Percentiles rank a stretch among this genome's conserved stretches.
Conservation (phyloP, 2,888 invertebrate genomes). For the Ornithoptera priamus region DNA sequence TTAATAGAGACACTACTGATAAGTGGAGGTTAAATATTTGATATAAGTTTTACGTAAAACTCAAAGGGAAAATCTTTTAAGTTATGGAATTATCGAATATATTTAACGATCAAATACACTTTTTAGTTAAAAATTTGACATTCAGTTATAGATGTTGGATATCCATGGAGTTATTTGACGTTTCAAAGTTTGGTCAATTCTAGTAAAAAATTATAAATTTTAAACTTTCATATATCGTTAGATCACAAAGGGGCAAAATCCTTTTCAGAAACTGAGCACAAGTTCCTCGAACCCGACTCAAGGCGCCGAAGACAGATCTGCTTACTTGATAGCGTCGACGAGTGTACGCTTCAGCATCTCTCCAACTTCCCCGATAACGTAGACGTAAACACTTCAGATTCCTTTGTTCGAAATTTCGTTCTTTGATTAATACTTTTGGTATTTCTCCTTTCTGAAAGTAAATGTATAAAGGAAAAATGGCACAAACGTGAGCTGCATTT, state of each 20-base stretch:
- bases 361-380: slow-evolving; percentile 15
- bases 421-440: not conserved
- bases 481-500: no score
- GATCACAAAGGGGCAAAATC: not conserved
- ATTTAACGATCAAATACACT: no score
- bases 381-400: slow-evolving; percentile 22
- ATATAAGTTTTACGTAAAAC: no score
- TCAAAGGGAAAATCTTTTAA: no score
- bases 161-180: not conserved
- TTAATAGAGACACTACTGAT: no score
- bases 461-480: no score
- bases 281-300: slow-evolving; percentile 8
- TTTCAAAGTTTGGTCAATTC: not conserved
- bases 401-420: slow-evolving; percentile 2
- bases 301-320: slow-evolving; percentile 19
- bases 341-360: slow-evolving; percentile 11
- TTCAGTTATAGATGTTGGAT: no score
- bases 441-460: no score
- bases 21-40: no score
- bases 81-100: no score
- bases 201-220: not conserved
- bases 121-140: no score
- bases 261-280: not conserved
- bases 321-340: slow-evolving; percentile 15
- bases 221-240: not conserved